These are phyloP conservation scores for Istiophorus platypterus DNA, from an alignment of 2,113 vertebrate genomes.

Conservation along the genomic window DNA sequence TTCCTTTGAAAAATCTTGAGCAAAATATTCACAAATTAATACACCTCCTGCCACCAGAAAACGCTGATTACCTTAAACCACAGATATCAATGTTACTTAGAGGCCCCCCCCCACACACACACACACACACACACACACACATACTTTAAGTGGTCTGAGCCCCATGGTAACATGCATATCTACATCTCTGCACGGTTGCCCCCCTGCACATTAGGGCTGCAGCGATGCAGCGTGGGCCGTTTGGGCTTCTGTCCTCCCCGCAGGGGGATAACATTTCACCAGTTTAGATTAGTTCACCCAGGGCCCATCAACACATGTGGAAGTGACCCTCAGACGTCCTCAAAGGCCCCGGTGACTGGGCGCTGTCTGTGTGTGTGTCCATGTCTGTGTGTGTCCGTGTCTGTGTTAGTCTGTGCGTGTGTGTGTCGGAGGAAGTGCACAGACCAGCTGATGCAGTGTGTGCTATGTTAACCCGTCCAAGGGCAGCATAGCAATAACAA, in stretches of 20 bases:
- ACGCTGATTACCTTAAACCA: too few species aligned
- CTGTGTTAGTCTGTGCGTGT: conserved; percentile 43
- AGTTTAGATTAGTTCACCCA: conserved; percentile 77
- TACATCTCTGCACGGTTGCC: background rate
- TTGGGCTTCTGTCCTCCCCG: conserved; percentile 61
- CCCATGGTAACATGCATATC: background rate
- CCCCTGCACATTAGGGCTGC: conserved; percentile 25
- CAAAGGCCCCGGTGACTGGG: conserved; percentile 21
- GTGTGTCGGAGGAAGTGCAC: conserved; percentile 65
- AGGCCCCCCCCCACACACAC: too few species aligned
- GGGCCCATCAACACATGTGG: conserved; percentile 76
- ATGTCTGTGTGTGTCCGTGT: conserved; percentile 42
- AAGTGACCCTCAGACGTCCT: conserved; percentile 71
- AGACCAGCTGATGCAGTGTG: conserved; percentile 76
- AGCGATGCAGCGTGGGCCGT: too few species aligned
- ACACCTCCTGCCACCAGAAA: too few species aligned
- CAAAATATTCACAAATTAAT: too few species aligned
- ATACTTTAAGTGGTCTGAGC: too few species aligned
- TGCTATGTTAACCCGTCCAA: conserved; percentile 85
- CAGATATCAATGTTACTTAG: too few species aligned
- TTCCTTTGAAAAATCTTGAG: too few species aligned
- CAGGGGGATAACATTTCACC: conserved; percentile 77
- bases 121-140: too few species aligned
- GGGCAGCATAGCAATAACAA: conserved; percentile 87
- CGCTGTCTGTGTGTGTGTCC: conserved; percentile 22